A percentile compares a stretch with the other conserved stretches of the same genome.
Conservation (phyloP, 2,797 vertebrate genomes). For the Heteromormyrus szaboi region DNA sequence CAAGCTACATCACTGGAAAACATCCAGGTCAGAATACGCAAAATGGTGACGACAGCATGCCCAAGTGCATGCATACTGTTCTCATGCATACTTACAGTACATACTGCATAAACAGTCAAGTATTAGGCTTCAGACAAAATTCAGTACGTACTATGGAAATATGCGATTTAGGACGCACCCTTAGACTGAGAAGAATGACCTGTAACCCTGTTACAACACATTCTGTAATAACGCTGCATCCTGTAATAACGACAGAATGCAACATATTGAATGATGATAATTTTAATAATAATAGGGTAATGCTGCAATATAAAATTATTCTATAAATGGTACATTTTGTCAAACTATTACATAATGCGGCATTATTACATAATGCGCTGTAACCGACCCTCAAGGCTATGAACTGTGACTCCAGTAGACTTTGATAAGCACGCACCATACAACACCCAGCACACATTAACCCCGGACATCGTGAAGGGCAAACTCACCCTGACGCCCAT, state of each 20-base stretch:
- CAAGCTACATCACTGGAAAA: neutral
- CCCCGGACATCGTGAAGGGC: neutral
- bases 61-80: neutral
- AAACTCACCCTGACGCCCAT: constrained; percentile 94
- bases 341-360: neutral
- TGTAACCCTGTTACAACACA: neutral
- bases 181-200: neutral
- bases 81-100: neutral
- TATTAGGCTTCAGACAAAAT: too few species aligned
- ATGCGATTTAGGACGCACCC: neutral
- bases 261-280: neutral
- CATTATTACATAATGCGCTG: neutral
- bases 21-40: neutral
- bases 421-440: neutral
- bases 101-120: too few species aligned
- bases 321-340: neutral
- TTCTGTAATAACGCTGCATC: neutral
- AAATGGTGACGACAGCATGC: too few species aligned
- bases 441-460: neutral
- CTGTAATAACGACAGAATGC: neutral
- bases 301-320: neutral
- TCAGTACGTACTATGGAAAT: neutral
- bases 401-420: neutral
- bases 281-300: neutral
- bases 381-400: neutral